Percentiles rank a stretch among this genome's conserved stretches.
Evolutionary conservation across 2,797 vertebrate genomes (phyloP).

Genomic region (Onychomys arenicola): DNA sequence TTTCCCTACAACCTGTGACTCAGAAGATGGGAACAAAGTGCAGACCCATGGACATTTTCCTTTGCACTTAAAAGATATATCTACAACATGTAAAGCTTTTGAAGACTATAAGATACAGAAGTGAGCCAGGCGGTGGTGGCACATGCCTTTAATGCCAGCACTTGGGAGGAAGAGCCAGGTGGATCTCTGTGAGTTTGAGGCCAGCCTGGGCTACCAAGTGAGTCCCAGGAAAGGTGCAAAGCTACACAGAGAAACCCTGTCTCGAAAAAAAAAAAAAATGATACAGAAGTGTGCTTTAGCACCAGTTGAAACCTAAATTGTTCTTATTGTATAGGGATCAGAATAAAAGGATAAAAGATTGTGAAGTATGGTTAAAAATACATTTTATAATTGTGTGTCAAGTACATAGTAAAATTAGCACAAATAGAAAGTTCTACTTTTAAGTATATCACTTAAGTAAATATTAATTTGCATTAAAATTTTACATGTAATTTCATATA

Average conservation of each 20-base stretch:
- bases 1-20: slow-evolving; percentile 39
- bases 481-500: slow-evolving; percentile 67
- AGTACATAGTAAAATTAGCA: slow-evolving; percentile 62
- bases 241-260: no score
- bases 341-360: slow-evolving; percentile 27
- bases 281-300: slow-evolving; percentile 63
- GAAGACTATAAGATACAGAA: slow-evolving; percentile 47
- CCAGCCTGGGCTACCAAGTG: no score
- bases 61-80: slow-evolving; percentile 52
- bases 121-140: no score
- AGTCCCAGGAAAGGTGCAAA: no score
- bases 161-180: no score
- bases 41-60: slow-evolving; percentile 31
- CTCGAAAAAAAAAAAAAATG: no score
- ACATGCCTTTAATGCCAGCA: no score
- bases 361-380: slow-evolving; percentile 25
- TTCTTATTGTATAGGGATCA: slow-evolving; percentile 45
- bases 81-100: slow-evolving; percentile 28
- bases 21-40: background rate
- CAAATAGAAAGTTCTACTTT: slow-evolving; percentile 56
- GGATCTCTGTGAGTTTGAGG: no score
- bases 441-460: slow-evolving; percentile 49
- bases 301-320: slow-evolving; percentile 41
- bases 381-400: background rate
- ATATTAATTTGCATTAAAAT: slow-evolving; percentile 47